Evolutionary conservation across 2,113 vertebrate genomes (phyloP).

Genomic region (Anoura caudifer): DNA sequence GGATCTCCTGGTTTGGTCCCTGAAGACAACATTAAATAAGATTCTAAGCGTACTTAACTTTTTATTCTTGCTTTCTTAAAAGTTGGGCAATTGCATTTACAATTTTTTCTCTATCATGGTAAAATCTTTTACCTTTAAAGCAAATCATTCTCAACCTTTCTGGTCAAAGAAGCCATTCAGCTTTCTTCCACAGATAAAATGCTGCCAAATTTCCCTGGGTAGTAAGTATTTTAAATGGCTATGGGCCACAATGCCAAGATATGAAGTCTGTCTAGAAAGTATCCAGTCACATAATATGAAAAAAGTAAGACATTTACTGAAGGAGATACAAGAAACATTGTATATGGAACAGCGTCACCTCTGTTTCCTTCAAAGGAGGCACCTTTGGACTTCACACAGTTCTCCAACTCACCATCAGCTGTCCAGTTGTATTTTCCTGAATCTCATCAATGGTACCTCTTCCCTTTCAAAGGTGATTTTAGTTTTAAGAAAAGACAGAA

Average conservation of each 20-base stretch:
- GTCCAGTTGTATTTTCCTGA: too few relatives aligned
- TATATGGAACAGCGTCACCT: too few relatives aligned
- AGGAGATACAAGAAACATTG: too few relatives aligned
- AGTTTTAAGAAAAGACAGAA: too few relatives aligned
- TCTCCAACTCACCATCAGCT: too few relatives aligned
- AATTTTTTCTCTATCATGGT: neutral
- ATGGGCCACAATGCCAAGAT: neutral
- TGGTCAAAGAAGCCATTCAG: neutral
- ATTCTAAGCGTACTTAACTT: neutral
- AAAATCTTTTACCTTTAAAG: neutral
- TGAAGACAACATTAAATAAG: neutral
- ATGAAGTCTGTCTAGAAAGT: too few relatives aligned
- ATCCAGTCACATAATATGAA: too few relatives aligned
- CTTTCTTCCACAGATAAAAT: slow-evolving; percentile 24
- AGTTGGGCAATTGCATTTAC: neutral
- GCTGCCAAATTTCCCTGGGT: neutral
- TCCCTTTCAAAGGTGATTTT: too few relatives aligned
- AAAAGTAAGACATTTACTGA: too few relatives aligned
- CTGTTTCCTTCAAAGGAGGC: too few relatives aligned
- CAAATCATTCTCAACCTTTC: slow-evolving; percentile 6
- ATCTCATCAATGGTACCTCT: too few relatives aligned
- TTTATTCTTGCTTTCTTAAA: neutral
- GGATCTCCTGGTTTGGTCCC: neutral
- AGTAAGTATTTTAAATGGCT: slow-evolving; percentile 2
- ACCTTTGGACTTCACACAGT: too few relatives aligned